Conservation (phyloP, 2,113 vertebrate species). For the Catharus minimus region DNA sequence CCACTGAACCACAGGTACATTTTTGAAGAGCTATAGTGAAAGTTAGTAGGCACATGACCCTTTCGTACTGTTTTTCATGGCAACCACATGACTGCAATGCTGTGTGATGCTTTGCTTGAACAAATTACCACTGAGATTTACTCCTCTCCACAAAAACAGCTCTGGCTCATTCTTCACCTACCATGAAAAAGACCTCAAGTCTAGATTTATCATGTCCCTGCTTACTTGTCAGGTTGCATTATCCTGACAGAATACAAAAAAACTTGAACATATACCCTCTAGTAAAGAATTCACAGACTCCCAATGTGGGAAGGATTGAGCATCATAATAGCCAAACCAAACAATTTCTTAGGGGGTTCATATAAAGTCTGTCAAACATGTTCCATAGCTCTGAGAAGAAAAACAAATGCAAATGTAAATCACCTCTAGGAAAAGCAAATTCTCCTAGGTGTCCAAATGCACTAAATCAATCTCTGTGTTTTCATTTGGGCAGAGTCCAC, state of each 20-base stretch:
- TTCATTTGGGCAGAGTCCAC: not conserved
- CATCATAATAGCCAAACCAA: not conserved
- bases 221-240: not conserved
- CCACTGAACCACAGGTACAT: not conserved
- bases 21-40: not conserved
- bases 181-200: conserved; percentile 18
- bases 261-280: not conserved
- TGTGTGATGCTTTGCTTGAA: not conserved
- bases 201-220: conserved; percentile 10
- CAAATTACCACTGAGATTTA: conserved; percentile 15
- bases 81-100: not conserved
- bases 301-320: not conserved
- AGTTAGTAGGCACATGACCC: not conserved
- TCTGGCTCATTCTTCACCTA: conserved; percentile 30
- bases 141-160: not conserved
- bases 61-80: not conserved
- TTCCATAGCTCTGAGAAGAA: conserved; percentile 16
- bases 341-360: not conserved
- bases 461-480: not conserved
- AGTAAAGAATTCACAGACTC: not conserved
- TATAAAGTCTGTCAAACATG: not conserved
- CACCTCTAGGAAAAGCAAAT: not conserved
- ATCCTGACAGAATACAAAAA: not conserved
- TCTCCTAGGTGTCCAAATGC: conserved; percentile 19
- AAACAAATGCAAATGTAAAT: conserved; percentile 38